Conservation (phyloP, 64 coral and sea anemone species). For the Cladopsammia gracilis region DNA sequence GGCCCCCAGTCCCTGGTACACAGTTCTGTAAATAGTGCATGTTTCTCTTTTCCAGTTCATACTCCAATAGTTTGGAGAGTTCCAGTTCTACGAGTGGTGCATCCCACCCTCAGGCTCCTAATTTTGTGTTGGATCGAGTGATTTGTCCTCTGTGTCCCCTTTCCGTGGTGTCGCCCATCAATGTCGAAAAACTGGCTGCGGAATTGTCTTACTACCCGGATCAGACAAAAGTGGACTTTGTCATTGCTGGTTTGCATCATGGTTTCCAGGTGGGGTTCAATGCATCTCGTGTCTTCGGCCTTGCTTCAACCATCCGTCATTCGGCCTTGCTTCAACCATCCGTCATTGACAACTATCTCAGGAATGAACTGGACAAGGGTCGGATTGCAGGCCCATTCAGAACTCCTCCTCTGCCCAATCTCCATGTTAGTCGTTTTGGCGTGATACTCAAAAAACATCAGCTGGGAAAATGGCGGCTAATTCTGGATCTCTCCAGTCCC, state of each 20-base stretch:
- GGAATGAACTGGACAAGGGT: constrained; percentile 2
- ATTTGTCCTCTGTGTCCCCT: background rate
- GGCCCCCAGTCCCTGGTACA: too few relatives aligned
- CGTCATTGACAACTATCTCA: background rate
- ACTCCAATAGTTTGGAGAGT: background rate
- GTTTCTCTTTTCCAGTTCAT: background rate
- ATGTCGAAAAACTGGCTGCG: background rate
- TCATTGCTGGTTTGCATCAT: background rate
- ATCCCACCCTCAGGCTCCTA: too few relatives aligned
- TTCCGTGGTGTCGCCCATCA: background rate
- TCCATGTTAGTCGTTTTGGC: too few relatives aligned
- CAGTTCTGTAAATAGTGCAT: background rate
- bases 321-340: background rate
- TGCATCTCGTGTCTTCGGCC: background rate
- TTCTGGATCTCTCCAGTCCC: too few relatives aligned
- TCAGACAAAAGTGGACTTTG: background rate
- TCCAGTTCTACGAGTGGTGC: too few relatives aligned
- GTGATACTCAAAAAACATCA: too few relatives aligned
- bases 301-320: constrained; percentile 8
- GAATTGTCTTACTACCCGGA: background rate
- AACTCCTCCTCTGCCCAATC: constrained; percentile 21
- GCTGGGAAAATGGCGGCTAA: too few relatives aligned
- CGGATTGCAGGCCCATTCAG: too few relatives aligned
- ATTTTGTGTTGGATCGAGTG: background rate
- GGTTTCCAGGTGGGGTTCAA: background rate